Base-by-base conservation (phyloP, 2,888 invertebrate genomes). In the Caenorhabditis sulstoni region DNA sequence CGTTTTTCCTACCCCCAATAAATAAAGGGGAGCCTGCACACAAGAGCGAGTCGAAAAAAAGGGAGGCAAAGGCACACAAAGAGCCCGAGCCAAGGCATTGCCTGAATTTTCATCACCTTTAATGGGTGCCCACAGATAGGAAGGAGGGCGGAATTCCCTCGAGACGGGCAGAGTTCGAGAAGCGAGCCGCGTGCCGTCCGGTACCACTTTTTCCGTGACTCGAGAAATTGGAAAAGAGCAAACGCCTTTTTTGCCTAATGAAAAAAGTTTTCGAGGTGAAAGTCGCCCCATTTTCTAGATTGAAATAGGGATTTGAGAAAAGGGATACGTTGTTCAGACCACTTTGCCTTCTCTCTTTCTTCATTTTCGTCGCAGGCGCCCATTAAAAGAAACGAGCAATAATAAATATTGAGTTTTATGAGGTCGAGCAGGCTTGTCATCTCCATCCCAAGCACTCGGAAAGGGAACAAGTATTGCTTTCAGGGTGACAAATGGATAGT, bases 51-150 rank as follows among this genome's bases (percentile, higher is more conserved):
- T 41, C 29, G 37, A 49, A 76, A 45, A 52, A 57, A 76, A 37
- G 49, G 49, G 44, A 44, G 20, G 29, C 22, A 53, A 14, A 45
- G 22, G 8, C 16, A 39, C 23, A 23, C 9, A 29, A n/a, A 44
- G 29, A 57, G 37, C 37, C 44, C 29, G 53, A 45, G 57, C 57
- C 44, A 44, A 29, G 29, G 44, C 58, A 22, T 23, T 45, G 58
- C 55, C 73, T 50, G 58, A 70, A 77, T 77, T 78, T 78, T 73
- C 78, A 78, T 78, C 78, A 73, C 78, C 78, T 78, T 73, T 73
- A 78, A 78, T 78, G 78, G 78, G 62, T 49, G 50, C 23, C 55
- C 52, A 61, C 61, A 66, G 65, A 66, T 73, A 73, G 71, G 23
- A 57, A 47, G 22, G 29, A 29, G 29, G 18, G 14, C 49, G 23